Base-by-base conservation (phyloP, 2,113 vertebrate species). In the Lophius piscatorius region DNA sequence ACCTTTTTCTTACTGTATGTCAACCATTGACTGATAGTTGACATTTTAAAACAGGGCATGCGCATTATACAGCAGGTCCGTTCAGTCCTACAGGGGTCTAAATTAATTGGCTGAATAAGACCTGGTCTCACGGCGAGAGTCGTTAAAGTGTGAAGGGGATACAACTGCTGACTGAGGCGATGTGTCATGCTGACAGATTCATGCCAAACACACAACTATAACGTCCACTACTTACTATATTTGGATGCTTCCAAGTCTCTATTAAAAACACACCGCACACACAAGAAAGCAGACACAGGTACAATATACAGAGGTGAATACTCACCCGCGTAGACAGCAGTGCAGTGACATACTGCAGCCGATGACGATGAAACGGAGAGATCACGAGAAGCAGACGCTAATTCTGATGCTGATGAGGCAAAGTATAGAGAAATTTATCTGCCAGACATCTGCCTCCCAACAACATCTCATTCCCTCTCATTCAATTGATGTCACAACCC, bases 91-190 rank as follows among this genome's bases (percentile, higher is more conserved):
- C 50, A 36, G 34, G 9, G 8, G 63, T 54, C 47, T 2, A 2
- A 78, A 41, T 59, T 78, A 78, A 81, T 63, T 81, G 77, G 68
- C 68, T 59, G 65, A 78, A 78, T 45, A 56, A 33, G 59, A 42
- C 49, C 40, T 1, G 48, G 72, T 66, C 66, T 81, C 59, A 0
- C 12, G 2, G 52, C 46, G 31, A 48, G 45, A 21, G 35, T 66
- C 73, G 28, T 61, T 83, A 56, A 71, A 11, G 38, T 66, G 72
- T 62, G 63, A 63, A 72, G 67, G 74, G 39, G 42, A 65, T 41
- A 47, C 18, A 9, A 40, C 33, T 49, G 54, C 70, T 42, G 65
- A 56, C 28, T 40, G 45, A 5, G 22, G 17, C 13, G 2, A 41
- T 63, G 58, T 45, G 31, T 73, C 73, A 56, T 50, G 7, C 58